phyloP scores from a whole-genome alignment of 1,140 invertebrate species.

The Zeugodacus cucurbitae region DNA sequence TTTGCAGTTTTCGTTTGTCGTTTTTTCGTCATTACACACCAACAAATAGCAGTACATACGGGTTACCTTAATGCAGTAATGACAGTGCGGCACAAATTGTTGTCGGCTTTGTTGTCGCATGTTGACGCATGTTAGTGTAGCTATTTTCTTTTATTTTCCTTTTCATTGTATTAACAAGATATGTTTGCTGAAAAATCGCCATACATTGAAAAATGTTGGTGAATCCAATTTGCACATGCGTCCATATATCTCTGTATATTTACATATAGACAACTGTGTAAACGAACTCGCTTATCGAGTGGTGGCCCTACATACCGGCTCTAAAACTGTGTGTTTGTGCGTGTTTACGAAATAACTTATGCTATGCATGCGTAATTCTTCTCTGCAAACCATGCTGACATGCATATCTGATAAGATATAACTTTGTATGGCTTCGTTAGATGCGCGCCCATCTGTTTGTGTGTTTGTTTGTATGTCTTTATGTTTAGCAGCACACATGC shows the following conservation, averaged over 20 bases:
- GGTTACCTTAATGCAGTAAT: background rate
- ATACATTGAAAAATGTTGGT: slow-evolving; percentile 21
- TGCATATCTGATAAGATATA: slow-evolving; percentile 36
- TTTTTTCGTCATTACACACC: background rate
- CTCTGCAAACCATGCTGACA: slow-evolving; percentile 15
- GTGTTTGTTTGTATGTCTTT: background rate
- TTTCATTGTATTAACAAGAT: background rate
- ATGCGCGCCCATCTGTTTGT: background rate
- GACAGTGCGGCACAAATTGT: background rate
- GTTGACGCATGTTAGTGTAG: background rate
- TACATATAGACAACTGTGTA: background rate
- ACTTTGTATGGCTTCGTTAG: slow-evolving; percentile 4
- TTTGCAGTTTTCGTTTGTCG: background rate
- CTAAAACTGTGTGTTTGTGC: background rate
- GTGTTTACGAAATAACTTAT: background rate
- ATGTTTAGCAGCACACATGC: background rate
- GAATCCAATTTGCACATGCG: background rate
- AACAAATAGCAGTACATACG: background rate
- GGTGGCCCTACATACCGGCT: background rate
- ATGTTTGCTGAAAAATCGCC: background rate
- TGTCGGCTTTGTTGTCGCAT: background rate
- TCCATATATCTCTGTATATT: too few relatives aligned
- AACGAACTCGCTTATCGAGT: background rate
- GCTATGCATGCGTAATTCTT: slow-evolving; percentile 32
- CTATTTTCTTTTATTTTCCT: background rate